phyloP scores from a whole-genome alignment of 1,140 invertebrate genomes.

The Listronotus bonariensis region DNA sequence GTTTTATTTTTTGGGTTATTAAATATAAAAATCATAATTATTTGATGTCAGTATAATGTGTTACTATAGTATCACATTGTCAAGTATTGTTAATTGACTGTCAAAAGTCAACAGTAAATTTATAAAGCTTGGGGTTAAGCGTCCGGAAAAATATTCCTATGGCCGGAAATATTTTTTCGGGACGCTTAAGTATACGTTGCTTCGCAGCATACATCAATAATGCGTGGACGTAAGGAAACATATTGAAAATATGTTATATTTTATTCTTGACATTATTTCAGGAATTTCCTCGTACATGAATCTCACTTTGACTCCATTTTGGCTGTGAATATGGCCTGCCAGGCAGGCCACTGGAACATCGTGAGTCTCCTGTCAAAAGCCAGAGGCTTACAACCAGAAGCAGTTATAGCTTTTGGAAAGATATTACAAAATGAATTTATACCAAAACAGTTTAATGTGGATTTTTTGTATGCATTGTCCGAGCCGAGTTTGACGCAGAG shows the following conservation, averaged over 20 bases:
- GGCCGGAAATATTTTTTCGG: no score
- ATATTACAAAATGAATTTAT: constrained; percentile 47
- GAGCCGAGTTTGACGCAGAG: constrained; percentile 53
- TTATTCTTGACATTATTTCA: constrained; percentile 48
- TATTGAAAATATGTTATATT: constrained; percentile 1
- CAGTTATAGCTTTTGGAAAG: constrained; percentile 59
- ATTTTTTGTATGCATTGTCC: constrained; percentile 51
- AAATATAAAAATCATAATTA: no score
- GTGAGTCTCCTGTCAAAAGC: constrained; percentile 63
- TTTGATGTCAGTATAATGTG: no score
- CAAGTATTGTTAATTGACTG: no score
- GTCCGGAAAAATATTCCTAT: no score
- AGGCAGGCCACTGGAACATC: constrained; percentile 67
- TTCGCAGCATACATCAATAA: no score
- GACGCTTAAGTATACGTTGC: no score
- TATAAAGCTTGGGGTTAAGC: no score
- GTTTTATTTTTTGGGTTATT: no score
- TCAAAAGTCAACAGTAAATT: no score
- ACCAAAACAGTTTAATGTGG: constrained; percentile 40
- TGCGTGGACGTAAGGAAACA: no score
- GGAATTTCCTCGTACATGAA: constrained; percentile 70
- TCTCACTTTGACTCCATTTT: constrained; percentile 71
- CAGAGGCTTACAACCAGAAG: constrained; percentile 63
- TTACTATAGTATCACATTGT: no score
- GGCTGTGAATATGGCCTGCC: constrained; percentile 67